These are phyloP conservation scores for Diplodus puntazzo DNA, from an alignment of 2,797 vertebrate genomes.

Conservation along the genomic window DNA sequence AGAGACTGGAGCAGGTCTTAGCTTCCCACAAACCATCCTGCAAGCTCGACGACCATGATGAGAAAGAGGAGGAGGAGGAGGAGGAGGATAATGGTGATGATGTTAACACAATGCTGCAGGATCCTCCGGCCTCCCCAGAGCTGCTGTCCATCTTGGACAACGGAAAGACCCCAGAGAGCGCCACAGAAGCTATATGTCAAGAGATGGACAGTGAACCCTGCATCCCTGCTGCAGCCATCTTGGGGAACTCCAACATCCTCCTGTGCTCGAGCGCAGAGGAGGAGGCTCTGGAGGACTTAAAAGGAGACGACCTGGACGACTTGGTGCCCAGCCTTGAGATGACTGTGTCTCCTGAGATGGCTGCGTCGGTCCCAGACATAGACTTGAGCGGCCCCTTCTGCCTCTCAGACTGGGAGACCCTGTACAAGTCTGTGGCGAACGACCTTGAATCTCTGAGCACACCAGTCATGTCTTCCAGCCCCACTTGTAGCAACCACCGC, in stretches of 20 bases:
- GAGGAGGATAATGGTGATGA: slow-evolving; percentile 71
- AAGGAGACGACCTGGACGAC: slow-evolving; percentile 87
- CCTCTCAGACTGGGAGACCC: slow-evolving; percentile 95
- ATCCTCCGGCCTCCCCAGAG: slow-evolving; percentile 80
- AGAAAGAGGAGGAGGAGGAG: neutral
- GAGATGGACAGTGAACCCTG: slow-evolving; percentile 76
- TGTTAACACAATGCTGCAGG: slow-evolving; percentile 85
- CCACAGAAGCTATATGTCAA: slow-evolving; percentile 68
- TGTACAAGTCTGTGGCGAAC: slow-evolving; percentile 88
- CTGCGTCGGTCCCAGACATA: slow-evolving; percentile 94
- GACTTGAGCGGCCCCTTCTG: slow-evolving; percentile 93
- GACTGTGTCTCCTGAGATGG: slow-evolving; percentile 83
- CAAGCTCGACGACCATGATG: slow-evolving; percentile 78
- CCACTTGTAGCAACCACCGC: slow-evolving; percentile 89
- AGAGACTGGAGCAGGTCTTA: slow-evolving; percentile 93
- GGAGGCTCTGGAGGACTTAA: slow-evolving; percentile 89
- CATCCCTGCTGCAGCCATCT: slow-evolving; percentile 79
- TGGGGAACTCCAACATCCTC: slow-evolving; percentile 87
- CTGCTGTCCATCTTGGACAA: slow-evolving; percentile 73
- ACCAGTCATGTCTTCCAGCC: slow-evolving; percentile 92
- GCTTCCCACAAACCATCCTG: slow-evolving; percentile 91
- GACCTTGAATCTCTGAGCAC: slow-evolving; percentile 94
- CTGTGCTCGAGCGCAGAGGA: slow-evolving; percentile 86
- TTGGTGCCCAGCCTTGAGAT: slow-evolving; percentile 85
- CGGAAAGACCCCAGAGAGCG: slow-evolving; percentile 66